Conservation (phyloP, 1,140 invertebrate genomes). For the Solenopsis fugax region DNA sequence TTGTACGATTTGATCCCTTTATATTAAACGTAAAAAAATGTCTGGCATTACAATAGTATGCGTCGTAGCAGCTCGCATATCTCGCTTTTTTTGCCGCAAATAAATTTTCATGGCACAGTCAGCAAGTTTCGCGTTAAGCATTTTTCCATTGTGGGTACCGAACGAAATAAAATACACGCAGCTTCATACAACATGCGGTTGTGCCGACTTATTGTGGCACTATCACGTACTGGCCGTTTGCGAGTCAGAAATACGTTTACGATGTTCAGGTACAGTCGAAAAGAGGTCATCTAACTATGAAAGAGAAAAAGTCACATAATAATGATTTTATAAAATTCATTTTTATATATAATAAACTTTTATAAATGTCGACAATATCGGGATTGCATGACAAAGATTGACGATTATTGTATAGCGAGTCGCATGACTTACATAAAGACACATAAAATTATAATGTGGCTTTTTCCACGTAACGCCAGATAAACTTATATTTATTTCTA, state of each 20-base stretch:
- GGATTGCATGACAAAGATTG: background rate
- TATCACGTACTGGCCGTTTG: conserved; percentile 7
- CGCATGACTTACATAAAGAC: background rate
- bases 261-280: background rate
- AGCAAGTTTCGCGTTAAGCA: conserved; percentile 48
- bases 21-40: conserved; percentile 36
- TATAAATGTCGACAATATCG: background rate
- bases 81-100: conserved; percentile 9
- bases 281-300: background rate
- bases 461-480: background rate
- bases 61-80: background rate
- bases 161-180: conserved; percentile 55
- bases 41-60: conserved; percentile 11
- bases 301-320: background rate
- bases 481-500: conserved; percentile 10
- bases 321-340: background rate
- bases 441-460: background rate
- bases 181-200: conserved; percentile 4
- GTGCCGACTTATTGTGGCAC: conserved; percentile 9
- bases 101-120: conserved; percentile 48
- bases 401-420: background rate
- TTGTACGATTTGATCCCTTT: conserved; percentile 25
- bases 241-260: conserved; percentile 16
- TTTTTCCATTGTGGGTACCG: conserved; percentile 31
- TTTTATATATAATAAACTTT: conserved; percentile 23